These are phyloP conservation scores for Pardalotus punctatus DNA, from an alignment of 2,113 vertebrate species.

Conservation along the genomic window DNA sequence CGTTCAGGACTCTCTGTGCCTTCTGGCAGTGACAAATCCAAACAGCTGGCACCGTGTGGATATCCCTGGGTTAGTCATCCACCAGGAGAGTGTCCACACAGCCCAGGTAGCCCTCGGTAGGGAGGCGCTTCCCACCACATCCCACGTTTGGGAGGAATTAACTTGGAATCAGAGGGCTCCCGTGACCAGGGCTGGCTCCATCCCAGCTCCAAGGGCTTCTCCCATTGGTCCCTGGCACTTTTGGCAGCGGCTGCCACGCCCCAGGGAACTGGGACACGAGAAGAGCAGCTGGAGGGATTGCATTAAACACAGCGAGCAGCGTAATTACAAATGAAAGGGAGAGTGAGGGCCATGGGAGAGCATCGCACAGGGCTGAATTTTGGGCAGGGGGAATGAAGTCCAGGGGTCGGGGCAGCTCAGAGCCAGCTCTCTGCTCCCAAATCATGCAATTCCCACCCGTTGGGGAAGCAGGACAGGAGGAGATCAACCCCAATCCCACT, in stretches of 20 bases:
- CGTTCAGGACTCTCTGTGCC: background rate
- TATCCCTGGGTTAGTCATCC: background rate
- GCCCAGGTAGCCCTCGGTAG: background rate
- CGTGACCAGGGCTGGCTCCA: background rate
- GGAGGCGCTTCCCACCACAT: background rate
- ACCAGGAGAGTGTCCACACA: rapidly evolving
- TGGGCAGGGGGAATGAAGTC: background rate
- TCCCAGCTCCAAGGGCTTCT: background rate
- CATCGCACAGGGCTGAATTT: background rate
- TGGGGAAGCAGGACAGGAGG: background rate
- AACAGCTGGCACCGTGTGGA: background rate
- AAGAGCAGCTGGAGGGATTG: constrained; percentile 22
- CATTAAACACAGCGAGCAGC: background rate
- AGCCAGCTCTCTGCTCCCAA: background rate
- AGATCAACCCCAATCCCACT: background rate
- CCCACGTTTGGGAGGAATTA: background rate
- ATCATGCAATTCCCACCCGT: rapidly evolving
- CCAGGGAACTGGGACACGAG: background rate
- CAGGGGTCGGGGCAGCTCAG: background rate
- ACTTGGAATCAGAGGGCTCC: background rate
- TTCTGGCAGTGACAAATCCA: background rate
- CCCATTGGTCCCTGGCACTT: background rate
- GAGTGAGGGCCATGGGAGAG: background rate
- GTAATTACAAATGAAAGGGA: background rate
- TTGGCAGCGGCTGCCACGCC: background rate